phyloP scores from a whole-genome alignment of 1,140 invertebrate species.

The Pinna nobilis region DNA sequence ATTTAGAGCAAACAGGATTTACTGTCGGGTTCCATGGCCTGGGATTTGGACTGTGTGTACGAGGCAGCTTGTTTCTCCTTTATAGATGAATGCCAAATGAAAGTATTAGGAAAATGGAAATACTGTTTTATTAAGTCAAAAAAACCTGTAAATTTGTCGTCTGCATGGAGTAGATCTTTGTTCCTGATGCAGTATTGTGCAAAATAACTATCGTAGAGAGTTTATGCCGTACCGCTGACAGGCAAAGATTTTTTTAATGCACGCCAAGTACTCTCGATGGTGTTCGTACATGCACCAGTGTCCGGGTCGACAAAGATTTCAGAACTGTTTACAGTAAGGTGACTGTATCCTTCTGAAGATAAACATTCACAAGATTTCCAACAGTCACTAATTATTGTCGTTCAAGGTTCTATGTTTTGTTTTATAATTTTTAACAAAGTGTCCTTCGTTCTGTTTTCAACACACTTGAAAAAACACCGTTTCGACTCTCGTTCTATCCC shows the following conservation, averaged over 20 bases:
- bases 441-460: conserved; percentile 8
- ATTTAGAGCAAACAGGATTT: too few species aligned
- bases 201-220: background rate
- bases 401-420: conserved; percentile 11
- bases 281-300: conserved; percentile 12
- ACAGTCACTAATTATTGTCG: conserved; percentile 9
- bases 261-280: conserved; percentile 2
- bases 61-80: too few species aligned
- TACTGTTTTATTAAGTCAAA: too few species aligned
- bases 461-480: conserved; percentile 4
- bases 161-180: too few species aligned
- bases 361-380: conserved; percentile 15
- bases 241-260: conserved; percentile 3
- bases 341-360: conserved; percentile 15
- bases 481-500: conserved; percentile 25
- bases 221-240: too few species aligned
- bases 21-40: too few species aligned
- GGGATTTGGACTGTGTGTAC: too few species aligned
- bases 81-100: too few species aligned
- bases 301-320: conserved; percentile 5
- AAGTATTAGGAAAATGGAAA: too few species aligned
- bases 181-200: background rate
- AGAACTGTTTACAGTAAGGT: conserved; percentile 13
- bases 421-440: background rate
- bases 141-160: too few species aligned